Evolutionary conservation across 2,797 vertebrate genomes (phyloP).

Genomic region (Acrossocheilus wenchowensis): DNA sequence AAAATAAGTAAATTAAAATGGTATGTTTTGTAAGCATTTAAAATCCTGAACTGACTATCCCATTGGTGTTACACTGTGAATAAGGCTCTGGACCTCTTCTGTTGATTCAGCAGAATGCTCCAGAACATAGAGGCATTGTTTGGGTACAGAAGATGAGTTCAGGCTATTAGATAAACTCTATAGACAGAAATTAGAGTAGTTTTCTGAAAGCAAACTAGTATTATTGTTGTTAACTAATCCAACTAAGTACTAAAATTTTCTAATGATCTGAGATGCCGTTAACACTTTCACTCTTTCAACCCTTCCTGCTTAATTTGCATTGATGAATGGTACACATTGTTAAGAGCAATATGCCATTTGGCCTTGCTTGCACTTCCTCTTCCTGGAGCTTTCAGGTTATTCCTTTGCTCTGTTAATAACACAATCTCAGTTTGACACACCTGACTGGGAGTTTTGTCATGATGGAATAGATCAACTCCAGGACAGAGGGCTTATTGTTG

Average conservation of each 20-base stretch:
- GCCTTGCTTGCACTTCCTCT: neutral
- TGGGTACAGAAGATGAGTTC: constrained; percentile 8
- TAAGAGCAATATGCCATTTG: constrained; percentile 3
- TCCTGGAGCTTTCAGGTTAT: constrained; percentile 6
- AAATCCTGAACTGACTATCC: neutral
- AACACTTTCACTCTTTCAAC: neutral
- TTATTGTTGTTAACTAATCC: neutral
- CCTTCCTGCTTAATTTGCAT: constrained; percentile 23
- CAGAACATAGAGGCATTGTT: constrained; percentile 48
- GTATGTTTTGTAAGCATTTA: neutral
- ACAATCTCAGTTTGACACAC: constrained; percentile 9
- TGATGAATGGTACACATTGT: neutral
- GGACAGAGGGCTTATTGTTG: constrained; percentile 74
- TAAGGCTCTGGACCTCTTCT: constrained; percentile 23
- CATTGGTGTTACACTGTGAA: neutral
- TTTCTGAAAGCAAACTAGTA: neutral
- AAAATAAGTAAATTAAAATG: neutral
- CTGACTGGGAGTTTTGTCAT: constrained; percentile 14
- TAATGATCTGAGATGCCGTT: neutral
- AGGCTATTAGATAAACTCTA: constrained; percentile 9
- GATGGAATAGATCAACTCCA: constrained; percentile 25
- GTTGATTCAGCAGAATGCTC: constrained; percentile 33
- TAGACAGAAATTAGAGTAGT: constrained; percentile 10
- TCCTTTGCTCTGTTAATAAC: neutral
- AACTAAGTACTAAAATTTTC: neutral